Evolutionary conservation across 2,888 invertebrate species (phyloP), one percentile per base, ranked within the genome.

Genomic region (Mycalesis mineus): DNA sequence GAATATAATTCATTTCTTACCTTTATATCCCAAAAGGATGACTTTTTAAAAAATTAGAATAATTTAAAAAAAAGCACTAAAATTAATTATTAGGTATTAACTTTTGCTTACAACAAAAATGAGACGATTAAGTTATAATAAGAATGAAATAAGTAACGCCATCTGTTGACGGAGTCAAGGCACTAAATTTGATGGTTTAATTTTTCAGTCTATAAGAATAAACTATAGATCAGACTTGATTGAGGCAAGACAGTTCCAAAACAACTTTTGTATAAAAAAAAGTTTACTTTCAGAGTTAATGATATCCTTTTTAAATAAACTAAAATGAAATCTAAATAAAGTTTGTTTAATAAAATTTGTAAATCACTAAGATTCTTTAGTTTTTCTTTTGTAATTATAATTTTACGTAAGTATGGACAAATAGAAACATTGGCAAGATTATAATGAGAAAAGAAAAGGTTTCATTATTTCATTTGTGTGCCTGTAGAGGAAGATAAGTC

Each of bases 221-320:
- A n/a, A 1, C 17, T 17, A 4, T 1, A 15, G 28, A 44, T 61
- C 61, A 62, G 58, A 62, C 58, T 62, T 51, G 11, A 17, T n/a
- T 1, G 22, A 51, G 61, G 61, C 61, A 62, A 62, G 57, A 57
- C 41, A 55, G 22, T 22, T 22, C 5, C 5, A 22, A 22, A 22
- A 5, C 5, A 22, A 5, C 5, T 22, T 22, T 22, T 22, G 22
- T 22, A 4, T 2, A 22, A 4, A 22, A 4, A 22, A 22, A 4
- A 36, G 9, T 36, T 36, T 36, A 11, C 4, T 36, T 36, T 4
- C 11, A 36, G 2, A 36, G 9, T 36, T 11, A 2, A 4, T 36
- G 11, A 9, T 36, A 36, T 36, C 36, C 1, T 11, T 22, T 22
- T 22, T 22, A 2, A 22, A 22, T 5, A 4, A 22, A 22, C 22